These are phyloP conservation scores for Griposia aprilina DNA, from an alignment of 2,888 invertebrate genomes.

Conservation along the genomic window DNA sequence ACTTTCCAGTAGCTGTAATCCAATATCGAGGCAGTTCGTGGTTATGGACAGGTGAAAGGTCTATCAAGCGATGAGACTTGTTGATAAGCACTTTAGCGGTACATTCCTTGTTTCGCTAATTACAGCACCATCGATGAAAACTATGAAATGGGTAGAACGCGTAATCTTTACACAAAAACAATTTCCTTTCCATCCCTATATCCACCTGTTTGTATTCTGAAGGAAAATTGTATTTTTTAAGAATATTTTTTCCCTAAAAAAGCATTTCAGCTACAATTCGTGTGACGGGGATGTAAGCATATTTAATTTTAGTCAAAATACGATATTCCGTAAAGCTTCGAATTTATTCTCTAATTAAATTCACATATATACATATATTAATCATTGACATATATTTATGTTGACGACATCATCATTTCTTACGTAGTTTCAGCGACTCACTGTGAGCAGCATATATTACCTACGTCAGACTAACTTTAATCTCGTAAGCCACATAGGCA, in stretches of 20 bases:
- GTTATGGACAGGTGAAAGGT: conserved; percentile 4
- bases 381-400: background rate
- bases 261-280: background rate
- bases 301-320: background rate
- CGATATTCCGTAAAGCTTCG: background rate
- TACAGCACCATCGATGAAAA: conserved; percentile 7
- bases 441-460: too few species aligned
- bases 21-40: conserved; percentile 31
- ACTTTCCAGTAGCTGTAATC: conserved; percentile 19
- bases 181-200: background rate
- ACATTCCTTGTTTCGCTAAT: conserved; percentile 15
- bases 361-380: too few species aligned
- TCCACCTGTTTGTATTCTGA: background rate
- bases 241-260: too few species aligned
- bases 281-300: background rate
- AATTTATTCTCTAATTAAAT: conserved; percentile 2
- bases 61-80: background rate
- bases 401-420: background rate
- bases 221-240: background rate
- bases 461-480: too few species aligned
- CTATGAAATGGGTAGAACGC: background rate
- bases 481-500: too few species aligned
- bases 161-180: conserved; percentile 15
- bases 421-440: too few species aligned
- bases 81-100: conserved; percentile 2